phyloP scores from a whole-genome alignment of 1,140 invertebrate species.

The Phymorhynchus buccinoides region DNA sequence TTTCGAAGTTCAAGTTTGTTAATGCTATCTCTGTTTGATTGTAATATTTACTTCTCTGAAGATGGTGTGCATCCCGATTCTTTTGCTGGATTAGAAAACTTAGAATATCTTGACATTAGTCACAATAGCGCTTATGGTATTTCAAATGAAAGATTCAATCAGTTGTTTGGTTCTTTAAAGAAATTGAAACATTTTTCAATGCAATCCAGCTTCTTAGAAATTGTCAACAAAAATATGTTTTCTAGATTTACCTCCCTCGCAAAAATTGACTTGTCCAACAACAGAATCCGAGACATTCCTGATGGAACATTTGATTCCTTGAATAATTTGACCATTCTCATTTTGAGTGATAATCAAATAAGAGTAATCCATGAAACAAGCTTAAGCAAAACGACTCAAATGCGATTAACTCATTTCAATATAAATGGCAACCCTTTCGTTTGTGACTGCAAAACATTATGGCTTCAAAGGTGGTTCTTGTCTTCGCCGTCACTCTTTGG shows the following conservation, averaged over 20 bases:
- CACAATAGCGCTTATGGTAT: neutral
- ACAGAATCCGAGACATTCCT: neutral
- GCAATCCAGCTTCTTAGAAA: neutral
- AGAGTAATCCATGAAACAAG: neutral
- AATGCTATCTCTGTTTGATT: neutral
- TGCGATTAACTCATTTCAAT: neutral
- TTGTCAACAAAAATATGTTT: neutral
- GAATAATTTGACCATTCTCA: neutral
- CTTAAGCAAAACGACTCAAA: neutral
- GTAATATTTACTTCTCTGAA: neutral
- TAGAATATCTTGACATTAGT: neutral
- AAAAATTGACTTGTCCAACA: neutral
- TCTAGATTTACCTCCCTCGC: neutral
- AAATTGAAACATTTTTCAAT: neutral
- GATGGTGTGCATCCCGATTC: neutral
- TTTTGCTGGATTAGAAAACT: neutral
- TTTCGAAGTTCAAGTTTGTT: neutral
- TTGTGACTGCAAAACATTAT: constrained; percentile 25
- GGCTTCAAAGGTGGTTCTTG: constrained; percentile 35
- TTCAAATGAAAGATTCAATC: neutral
- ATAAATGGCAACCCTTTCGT: constrained; percentile 12
- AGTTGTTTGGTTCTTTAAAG: neutral
- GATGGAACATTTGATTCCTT: constrained; percentile 17
- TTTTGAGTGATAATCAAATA: neutral
- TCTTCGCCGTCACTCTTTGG: neutral